phyloP scores from a whole-genome alignment of 2,888 invertebrate genomes.

The Oscheius onirici region DNA sequence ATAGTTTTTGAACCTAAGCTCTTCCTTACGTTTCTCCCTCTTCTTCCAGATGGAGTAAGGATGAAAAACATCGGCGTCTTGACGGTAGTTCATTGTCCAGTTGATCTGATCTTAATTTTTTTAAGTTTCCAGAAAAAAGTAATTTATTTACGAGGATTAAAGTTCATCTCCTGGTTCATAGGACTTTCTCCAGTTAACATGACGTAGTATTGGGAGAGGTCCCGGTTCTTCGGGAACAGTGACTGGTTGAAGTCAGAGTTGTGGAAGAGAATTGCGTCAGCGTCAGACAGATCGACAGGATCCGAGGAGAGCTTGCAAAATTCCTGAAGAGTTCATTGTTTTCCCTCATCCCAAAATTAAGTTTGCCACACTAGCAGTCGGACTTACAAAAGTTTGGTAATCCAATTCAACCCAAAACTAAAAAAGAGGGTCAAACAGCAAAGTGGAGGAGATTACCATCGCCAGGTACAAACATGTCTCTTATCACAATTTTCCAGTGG shows the following conservation, averaged over 20 bases:
- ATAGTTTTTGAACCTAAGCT: not conserved
- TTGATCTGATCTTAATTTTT: constrained; percentile 46
- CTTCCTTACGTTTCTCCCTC: constrained; percentile 1
- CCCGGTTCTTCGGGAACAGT: constrained; percentile 16
- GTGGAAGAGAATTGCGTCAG: constrained; percentile 49
- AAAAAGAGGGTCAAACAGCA: no score
- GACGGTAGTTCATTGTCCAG: constrained; percentile 56
- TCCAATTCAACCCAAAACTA: no score
- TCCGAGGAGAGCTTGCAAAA: constrained; percentile 39
- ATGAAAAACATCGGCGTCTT: constrained; percentile 45
- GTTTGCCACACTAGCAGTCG: no score
- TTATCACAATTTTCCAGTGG: no score
- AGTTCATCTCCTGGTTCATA: constrained; percentile 42
- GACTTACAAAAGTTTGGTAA: no score
- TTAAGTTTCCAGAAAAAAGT: not conserved
- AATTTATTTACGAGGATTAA: constrained; percentile 32
- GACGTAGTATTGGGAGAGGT: constrained; percentile 39
- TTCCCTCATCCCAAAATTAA: no score
- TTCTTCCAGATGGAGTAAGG: constrained; percentile 41
- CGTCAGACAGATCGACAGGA: constrained; percentile 30
- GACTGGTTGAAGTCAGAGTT: constrained; percentile 44
- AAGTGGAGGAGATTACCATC: no score
- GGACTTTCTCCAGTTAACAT: constrained; percentile 49
- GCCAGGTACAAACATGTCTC: no score
- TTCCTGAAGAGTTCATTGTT: constrained; percentile 16